Conservation (phyloP, 2,113 vertebrate species). For the Phylloscopus trochilus region DNA sequence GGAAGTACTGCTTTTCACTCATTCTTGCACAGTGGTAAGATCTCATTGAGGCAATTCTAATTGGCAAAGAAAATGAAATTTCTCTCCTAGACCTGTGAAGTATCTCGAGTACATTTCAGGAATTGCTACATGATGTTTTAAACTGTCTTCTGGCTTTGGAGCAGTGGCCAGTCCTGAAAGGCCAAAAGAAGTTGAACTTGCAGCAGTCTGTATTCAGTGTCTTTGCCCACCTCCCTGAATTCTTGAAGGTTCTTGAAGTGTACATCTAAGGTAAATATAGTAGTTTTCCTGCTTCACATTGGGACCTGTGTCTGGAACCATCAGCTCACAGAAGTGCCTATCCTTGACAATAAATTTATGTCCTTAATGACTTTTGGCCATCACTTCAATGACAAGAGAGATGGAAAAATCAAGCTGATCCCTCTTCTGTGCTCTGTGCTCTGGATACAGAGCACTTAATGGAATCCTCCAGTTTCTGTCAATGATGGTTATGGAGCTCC, state of each 20-base stretch:
- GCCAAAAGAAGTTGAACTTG: background rate
- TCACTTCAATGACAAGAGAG: background rate
- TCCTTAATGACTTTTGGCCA: background rate
- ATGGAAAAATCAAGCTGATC: background rate
- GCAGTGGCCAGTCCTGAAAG: background rate
- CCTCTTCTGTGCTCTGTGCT: background rate
- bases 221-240: background rate
- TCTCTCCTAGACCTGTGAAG: background rate
- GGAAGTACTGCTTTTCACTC: background rate
- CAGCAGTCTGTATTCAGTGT: background rate
- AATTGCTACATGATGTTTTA: background rate
- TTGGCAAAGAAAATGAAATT: background rate
- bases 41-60: background rate
- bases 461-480: background rate
- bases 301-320: background rate
- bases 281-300: background rate
- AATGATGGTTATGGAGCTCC: background rate
- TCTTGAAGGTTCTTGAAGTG: background rate
- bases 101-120: background rate
- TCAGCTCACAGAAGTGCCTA: background rate
- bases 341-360: background rate
- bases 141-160: background rate
- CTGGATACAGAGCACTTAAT: background rate
- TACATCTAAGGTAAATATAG: background rate
- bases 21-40: background rate